These are phyloP conservation scores for Avahi laniger DNA, from an alignment of 2,797 vertebrate species.

Conservation along the genomic window DNA sequence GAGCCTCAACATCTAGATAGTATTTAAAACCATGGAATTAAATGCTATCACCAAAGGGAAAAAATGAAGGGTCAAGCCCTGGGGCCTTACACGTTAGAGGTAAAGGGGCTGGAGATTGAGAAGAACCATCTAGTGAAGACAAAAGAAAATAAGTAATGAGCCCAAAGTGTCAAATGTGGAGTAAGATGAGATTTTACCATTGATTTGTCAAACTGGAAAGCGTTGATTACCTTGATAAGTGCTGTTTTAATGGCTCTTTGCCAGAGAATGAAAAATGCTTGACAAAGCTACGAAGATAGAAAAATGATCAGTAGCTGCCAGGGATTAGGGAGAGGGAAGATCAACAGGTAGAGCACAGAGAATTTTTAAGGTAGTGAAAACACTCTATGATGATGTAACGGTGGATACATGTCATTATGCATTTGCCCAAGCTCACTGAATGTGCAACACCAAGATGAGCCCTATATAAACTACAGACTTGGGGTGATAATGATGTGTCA, in stretches of 20 bases:
- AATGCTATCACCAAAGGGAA: neutral
- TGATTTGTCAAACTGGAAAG: conserved; percentile 21
- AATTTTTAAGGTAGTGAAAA: neutral
- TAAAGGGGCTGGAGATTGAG: neutral
- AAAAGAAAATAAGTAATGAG: neutral
- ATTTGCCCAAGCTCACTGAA: neutral
- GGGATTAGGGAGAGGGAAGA: neutral
- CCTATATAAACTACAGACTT: neutral
- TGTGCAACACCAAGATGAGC: neutral
- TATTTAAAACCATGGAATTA: neutral
- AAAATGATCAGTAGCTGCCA: neutral
- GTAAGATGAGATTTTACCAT: neutral
- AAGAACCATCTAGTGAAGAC: neutral
- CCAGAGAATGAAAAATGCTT: neutral
- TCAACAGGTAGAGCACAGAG: neutral
- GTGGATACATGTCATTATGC: neutral
- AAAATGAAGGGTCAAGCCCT: neutral
- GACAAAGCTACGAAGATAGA: neutral
- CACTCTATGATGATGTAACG: neutral
- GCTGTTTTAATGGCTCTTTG: neutral
- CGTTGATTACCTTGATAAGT: neutral
- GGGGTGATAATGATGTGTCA: neutral
- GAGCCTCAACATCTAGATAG: neutral
- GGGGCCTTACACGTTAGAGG: neutral
- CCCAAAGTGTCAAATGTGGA: neutral